A percentile compares a stretch with the other conserved stretches of the same genome.
Evolutionary conservation across 1,140 invertebrate species (phyloP).

Genomic region (Fragariocoptes setiger): DNA sequence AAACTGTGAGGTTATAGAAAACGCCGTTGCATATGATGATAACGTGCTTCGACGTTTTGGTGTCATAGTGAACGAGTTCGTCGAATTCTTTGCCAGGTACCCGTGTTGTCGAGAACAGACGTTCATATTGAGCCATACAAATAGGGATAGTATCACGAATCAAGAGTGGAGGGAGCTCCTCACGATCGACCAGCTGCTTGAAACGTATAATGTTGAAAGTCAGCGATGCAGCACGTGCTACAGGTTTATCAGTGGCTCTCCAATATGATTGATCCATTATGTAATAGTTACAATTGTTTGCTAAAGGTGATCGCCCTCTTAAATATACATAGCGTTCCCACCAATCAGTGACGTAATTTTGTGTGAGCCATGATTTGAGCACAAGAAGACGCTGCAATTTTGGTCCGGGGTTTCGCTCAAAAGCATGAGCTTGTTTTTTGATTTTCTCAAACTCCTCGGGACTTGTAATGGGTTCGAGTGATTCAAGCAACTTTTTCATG

Average conservation of each 20-base stretch:
- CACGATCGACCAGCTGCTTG: slow-evolving; percentile 53
- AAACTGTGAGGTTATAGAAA: slow-evolving; percentile 19
- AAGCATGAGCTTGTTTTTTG: slow-evolving; percentile 52
- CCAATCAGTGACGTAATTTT: slow-evolving; percentile 58
- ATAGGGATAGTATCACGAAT: slow-evolving; percentile 67
- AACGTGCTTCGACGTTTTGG: slow-evolving; percentile 18
- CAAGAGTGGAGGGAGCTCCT: slow-evolving; percentile 68
- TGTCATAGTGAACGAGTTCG: slow-evolving; percentile 16
- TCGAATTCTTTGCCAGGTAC: slow-evolving; percentile 24
- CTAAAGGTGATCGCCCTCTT: slow-evolving; percentile 59
- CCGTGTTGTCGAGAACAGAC: slow-evolving; percentile 78
- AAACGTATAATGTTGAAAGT: slow-evolving; percentile 52
- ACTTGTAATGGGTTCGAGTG: slow-evolving; percentile 57
- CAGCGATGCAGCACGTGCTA: slow-evolving; percentile 59
- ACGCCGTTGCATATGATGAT: slow-evolving; percentile 16
- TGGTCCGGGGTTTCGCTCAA: slow-evolving; percentile 52
- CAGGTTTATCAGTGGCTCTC: slow-evolving; percentile 36
- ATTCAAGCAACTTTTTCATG: slow-evolving; percentile 53
- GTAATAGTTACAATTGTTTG: slow-evolving; percentile 97
- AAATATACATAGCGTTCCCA: slow-evolving; percentile 99
- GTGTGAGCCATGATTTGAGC: slow-evolving; percentile 55
- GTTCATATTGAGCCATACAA: slow-evolving; percentile 89
- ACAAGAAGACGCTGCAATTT: slow-evolving; percentile 73
- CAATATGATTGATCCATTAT: slow-evolving; percentile 40
- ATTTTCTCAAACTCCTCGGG: slow-evolving; percentile 45